Evolutionary conservation across 1,140 invertebrate species (phyloP).

Genomic region (Ceratina japonica): DNA sequence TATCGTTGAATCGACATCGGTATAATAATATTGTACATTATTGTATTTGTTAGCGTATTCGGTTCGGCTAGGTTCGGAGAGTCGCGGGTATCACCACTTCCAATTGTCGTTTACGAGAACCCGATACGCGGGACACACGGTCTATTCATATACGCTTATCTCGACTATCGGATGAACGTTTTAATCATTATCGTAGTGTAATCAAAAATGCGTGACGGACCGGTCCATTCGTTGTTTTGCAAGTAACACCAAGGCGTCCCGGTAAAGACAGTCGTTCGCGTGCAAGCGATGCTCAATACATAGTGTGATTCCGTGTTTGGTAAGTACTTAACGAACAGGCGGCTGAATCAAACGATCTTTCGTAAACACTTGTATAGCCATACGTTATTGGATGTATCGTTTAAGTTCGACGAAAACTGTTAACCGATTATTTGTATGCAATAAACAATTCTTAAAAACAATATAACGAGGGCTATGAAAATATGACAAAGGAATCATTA

Average conservation of each 20-base stretch:
- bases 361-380: too few species aligned
- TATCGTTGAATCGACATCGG: slow-evolving; percentile 39
- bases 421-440: too few species aligned
- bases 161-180: slow-evolving; percentile 1
- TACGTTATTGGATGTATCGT: too few species aligned
- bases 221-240: neutral
- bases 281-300: slow-evolving; percentile 25
- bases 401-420: too few species aligned
- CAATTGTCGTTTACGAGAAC: neutral
- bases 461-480: too few species aligned
- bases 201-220: neutral
- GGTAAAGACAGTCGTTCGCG: neutral
- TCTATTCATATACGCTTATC: slow-evolving; percentile 1
- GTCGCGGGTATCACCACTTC: slow-evolving; percentile 8
- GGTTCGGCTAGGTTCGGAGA: slow-evolving; percentile 2
- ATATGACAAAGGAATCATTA: too few species aligned
- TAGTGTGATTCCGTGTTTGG: slow-evolving; percentile 8
- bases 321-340: slow-evolving; percentile 22
- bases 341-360: neutral
- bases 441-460: too few species aligned
- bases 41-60: slow-evolving; percentile 33
- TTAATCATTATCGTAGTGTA: neutral
- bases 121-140: slow-evolving; percentile 2
- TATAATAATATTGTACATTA: slow-evolving; percentile 8
- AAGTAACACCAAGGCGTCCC: neutral